These are phyloP conservation scores for Papilio glaucus DNA, from an alignment of 1,140 invertebrate species.

Conservation along the genomic window DNA sequence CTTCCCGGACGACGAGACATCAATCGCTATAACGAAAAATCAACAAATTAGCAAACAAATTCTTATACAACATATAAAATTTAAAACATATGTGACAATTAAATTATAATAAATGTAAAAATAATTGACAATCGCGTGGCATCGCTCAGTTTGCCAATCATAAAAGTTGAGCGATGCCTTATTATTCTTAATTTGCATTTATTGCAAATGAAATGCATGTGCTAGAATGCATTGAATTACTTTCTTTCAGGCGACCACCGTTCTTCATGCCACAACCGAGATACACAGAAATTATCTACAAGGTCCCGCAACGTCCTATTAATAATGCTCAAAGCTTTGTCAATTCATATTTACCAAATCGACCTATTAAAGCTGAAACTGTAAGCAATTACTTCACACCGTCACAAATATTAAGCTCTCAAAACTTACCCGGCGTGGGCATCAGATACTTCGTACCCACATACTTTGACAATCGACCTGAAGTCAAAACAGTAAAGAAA, in stretches of 20 bases:
- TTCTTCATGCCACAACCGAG: slow-evolving; percentile 70
- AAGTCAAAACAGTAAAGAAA: slow-evolving; percentile 52
- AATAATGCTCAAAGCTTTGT: slow-evolving; percentile 74
- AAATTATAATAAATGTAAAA: too few species aligned
- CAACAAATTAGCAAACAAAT: too few species aligned
- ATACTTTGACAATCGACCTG: slow-evolving; percentile 50
- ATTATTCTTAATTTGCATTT: not conserved
- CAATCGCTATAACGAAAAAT: too few species aligned
- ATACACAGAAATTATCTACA: slow-evolving; percentile 74
- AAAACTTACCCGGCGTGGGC: slow-evolving; percentile 69
- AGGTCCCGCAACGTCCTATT: slow-evolving; percentile 52
- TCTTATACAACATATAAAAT: too few species aligned
- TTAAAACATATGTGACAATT: too few species aligned
- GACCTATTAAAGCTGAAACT: slow-evolving; percentile 53
- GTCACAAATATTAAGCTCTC: slow-evolving; percentile 66
- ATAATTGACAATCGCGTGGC: not conserved
- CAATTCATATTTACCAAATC: slow-evolving; percentile 67
- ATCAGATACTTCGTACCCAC: slow-evolving; percentile 70
- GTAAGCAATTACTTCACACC: slow-evolving; percentile 59
- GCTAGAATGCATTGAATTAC: not conserved
- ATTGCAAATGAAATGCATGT: not conserved
- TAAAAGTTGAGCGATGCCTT: too few species aligned
- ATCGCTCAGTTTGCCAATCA: too few species aligned
- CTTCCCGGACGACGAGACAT: too few species aligned
- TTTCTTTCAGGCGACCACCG: slow-evolving; percentile 66